Base-by-base conservation (phyloP, 2,113 vertebrate species). In the Chaetura pelagica region DNA sequence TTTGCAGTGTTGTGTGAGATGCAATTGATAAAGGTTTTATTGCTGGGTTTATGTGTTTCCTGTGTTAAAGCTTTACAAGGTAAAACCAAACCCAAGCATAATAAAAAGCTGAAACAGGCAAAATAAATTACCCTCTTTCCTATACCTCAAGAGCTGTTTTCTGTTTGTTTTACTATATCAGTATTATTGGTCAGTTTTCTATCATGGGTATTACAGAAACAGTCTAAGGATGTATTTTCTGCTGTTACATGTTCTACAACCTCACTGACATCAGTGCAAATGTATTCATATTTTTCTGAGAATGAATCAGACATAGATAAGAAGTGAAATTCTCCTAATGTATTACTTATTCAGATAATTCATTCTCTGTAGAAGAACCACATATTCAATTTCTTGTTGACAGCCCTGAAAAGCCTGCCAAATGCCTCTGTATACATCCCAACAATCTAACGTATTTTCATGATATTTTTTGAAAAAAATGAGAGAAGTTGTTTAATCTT, bases 291-390 rank as follows among this genome's bases (percentile, higher is more conserved):
- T 62, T 84, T 94, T 44, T 91, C 84, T 78, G 62, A 84, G 66
- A 95, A 78, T 73, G 35, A 82, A 89, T 73, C 66, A 75, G 69
- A 68, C 12, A 44, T 16, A 84, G 68, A 80, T 78, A 89, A 83
- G 68, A 84, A 81, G 49, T 68, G 7, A 87, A 91, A 82, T 78
- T 94, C 38, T 90, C 22, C 57, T 87, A 84, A 92, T 84, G 72
- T 6, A 42, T 86, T 90, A 79, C 92, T 96, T 94, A 94, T 91
- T 91, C 84, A 72, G 73, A 84, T 92, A 91, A 87, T 59, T 92
- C 52, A 57, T 15, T 84, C 66, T 58, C 5, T 58, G 58, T 82
- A 61, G 54, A 63, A 88, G 73, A 78, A 38, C 6, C 22, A 66
- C 66, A 73, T 87, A 82, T 62, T 76, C 74, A 79, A 49, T 94